phyloP scores from a whole-genome alignment of 2,888 invertebrate genomes.

The Drosophila meridionalis region DNA sequence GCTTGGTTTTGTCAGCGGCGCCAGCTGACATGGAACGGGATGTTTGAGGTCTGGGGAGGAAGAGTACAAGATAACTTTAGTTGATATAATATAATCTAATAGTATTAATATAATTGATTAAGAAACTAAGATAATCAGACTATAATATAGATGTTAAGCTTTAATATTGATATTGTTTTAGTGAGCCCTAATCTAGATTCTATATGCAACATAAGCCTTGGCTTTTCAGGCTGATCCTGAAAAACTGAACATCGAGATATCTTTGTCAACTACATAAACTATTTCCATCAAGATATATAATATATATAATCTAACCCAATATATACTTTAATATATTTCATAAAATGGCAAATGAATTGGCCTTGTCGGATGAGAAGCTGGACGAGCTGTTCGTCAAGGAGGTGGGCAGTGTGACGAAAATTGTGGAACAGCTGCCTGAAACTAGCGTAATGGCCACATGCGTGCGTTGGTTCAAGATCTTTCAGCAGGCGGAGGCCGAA shows the following conservation, averaged over 20 bases:
- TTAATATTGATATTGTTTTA: neutral
- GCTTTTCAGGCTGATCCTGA: neutral
- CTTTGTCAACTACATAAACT: neutral
- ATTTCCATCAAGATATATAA: too few species aligned
- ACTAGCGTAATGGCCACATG: constrained; percentile 33
- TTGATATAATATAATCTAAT: neutral
- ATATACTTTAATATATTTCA: neutral
- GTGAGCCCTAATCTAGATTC: neutral
- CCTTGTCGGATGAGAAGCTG: constrained; percentile 35
- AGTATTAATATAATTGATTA: neutral
- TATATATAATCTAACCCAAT: neutral
- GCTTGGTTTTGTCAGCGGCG: constrained; percentile 76
- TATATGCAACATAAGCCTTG: too few species aligned
- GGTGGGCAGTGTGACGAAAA: constrained; percentile 38
- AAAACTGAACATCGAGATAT: neutral
- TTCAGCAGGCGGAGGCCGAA: constrained; percentile 58
- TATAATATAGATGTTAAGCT: neutral
- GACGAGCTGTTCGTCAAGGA: constrained; percentile 59
- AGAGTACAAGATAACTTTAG: neutral
- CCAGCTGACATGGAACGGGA: constrained; percentile 83
- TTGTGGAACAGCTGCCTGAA: constrained; percentile 32
- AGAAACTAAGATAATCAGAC: neutral
- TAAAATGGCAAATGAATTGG: constrained; percentile 16
- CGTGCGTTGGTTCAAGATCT: constrained; percentile 77
- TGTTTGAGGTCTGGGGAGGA: constrained; percentile 78